A percentile compares a stretch with the other conserved stretches of the same genome.
Conservation (phyloP, 2,797 vertebrate species). For the Xerus rutilus region DNA sequence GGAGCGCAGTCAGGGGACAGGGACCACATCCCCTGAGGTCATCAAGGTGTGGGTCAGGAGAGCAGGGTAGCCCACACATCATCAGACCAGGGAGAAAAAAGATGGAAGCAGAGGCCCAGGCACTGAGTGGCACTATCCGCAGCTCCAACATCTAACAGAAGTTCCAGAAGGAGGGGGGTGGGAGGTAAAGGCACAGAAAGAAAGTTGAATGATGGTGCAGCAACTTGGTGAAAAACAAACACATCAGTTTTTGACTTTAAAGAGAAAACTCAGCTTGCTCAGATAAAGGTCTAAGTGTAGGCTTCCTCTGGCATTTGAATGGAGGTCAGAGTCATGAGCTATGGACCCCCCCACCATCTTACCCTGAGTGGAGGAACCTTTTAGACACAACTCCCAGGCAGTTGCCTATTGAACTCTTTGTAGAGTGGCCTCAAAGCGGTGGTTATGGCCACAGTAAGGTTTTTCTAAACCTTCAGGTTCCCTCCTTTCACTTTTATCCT, state of each 20-base stretch:
- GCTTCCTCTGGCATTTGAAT: neutral
- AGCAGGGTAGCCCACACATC: no score
- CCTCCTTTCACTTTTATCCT: neutral
- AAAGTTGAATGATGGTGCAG: neutral
- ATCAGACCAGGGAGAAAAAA: neutral
- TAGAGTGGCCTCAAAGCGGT: neutral
- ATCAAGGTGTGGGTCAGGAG: neutral
- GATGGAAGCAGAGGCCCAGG: neutral
- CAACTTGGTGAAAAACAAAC: neutral
- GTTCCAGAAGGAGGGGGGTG: neutral
- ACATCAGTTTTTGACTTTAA: neutral
- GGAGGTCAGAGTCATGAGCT: neutral
- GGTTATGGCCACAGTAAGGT: neutral
- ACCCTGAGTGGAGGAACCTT: neutral
- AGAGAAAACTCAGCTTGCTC: neutral
- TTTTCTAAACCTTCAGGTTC: neutral
- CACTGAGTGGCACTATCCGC: neutral
- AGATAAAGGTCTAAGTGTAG: neutral
- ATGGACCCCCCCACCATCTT: no score
- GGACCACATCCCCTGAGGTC: accelerated
- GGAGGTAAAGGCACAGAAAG: neutral
- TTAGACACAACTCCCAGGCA: neutral
- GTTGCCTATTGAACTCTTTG: neutral
- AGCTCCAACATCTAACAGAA: neutral
- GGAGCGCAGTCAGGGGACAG: neutral